phyloP scores from a whole-genome alignment of 2,888 invertebrate species.

The Mesorhabditis sp. region DNA sequence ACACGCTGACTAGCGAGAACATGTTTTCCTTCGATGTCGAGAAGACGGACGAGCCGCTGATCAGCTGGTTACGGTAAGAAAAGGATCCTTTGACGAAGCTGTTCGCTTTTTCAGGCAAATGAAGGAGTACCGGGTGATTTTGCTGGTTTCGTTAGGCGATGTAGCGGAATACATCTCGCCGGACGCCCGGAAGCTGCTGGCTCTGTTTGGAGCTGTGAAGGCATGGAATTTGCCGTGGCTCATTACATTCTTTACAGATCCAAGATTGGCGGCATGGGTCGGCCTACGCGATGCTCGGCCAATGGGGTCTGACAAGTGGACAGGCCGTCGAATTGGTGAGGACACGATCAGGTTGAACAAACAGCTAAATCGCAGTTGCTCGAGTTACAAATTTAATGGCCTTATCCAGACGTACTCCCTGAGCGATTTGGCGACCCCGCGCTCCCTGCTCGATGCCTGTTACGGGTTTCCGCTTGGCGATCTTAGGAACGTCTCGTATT shows the following conservation, averaged over 20 bases:
- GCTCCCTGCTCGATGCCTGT: slow-evolving; percentile 26
- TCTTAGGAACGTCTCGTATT: slow-evolving; percentile 18
- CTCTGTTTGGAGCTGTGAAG: slow-evolving; percentile 25
- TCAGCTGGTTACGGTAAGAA: slow-evolving; percentile 27
- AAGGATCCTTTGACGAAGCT: not conserved
- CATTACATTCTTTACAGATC: slow-evolving; percentile 14
- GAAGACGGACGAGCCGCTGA: slow-evolving; percentile 36
- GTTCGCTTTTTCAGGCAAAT: slow-evolving; percentile 19
- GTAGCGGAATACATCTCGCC: slow-evolving; percentile 37
- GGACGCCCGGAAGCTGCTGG: slow-evolving; percentile 29
- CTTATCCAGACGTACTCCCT: not conserved
- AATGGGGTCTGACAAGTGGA: slow-evolving; percentile 29
- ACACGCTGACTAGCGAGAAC: slow-evolving; percentile 58
- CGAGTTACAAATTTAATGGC: not conserved
- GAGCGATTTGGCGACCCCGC: not conserved
- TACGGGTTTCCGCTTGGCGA: slow-evolving; percentile 36
- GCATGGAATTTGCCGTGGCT: not conserved
- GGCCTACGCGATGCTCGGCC: slow-evolving; percentile 35
- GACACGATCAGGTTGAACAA: not conserved
- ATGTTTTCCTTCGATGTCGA: slow-evolving; percentile 31
- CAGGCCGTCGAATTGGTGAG: slow-evolving; percentile 30
- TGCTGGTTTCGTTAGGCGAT: slow-evolving; percentile 40
- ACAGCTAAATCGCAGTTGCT: not conserved
- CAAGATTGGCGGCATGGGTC: slow-evolving; percentile 29
- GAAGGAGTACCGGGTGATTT: slow-evolving; percentile 20